Evolutionary conservation across 2,797 vertebrate species (phyloP).

Genomic region (Sebastes variabilis): DNA sequence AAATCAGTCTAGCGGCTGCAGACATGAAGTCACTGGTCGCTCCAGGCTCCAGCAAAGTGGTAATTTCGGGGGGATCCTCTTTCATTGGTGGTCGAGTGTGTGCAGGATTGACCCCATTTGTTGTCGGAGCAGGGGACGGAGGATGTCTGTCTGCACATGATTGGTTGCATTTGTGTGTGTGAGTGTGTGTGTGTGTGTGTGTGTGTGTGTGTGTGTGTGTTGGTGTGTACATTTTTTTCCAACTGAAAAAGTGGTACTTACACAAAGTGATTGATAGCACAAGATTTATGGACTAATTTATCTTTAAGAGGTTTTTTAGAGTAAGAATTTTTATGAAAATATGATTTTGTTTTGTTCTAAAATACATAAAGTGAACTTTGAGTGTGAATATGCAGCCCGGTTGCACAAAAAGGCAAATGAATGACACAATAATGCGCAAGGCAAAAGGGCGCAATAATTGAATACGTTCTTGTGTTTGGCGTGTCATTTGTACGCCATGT

Average conservation of each 20-base stretch:
- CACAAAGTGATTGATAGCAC: neutral
- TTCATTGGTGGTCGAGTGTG: conserved; percentile 61
- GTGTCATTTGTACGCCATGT: too few species aligned
- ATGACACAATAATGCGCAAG: too few species aligned
- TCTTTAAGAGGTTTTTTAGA: neutral
- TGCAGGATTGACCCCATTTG: conserved; percentile 52
- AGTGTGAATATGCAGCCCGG: neutral
- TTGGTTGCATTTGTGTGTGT: conserved; percentile 30
- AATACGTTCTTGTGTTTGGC: too few species aligned
- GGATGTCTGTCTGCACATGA: conserved; percentile 47
- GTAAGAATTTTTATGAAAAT: neutral
- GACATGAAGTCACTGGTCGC: conserved; percentile 67
- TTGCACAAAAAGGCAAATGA: too few species aligned
- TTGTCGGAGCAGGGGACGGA: conserved; percentile 29
- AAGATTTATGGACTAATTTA: neutral
- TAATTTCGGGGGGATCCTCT: conserved; percentile 67
- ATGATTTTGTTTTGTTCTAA: neutral
- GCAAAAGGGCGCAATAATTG: too few species aligned
- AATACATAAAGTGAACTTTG: neutral
- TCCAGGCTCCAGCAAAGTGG: conserved; percentile 55
- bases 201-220: too few species aligned
- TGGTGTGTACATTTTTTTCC: conserved; percentile 7
- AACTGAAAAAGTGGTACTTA: neutral
- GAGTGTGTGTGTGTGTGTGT: neutral
- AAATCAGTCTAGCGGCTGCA: conserved; percentile 58